phyloP scores from a whole-genome alignment of 2,113 vertebrate species.

The Urocitellus parryii region DNA sequence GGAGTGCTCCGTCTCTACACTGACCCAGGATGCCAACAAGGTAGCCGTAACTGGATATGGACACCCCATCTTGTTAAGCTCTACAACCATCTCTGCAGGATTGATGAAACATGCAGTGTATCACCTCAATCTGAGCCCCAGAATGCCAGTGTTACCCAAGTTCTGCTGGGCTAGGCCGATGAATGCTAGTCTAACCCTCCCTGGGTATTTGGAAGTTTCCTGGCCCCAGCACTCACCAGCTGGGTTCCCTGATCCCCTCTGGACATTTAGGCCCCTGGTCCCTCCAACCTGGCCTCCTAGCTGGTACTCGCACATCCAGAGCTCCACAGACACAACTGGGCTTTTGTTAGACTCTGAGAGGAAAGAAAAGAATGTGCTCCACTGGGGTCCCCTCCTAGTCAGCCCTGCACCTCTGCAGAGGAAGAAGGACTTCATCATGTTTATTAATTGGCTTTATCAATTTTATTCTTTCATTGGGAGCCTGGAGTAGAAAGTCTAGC shows the following conservation, averaged over 20 bases:
- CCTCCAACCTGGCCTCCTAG: not conserved
- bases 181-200: not conserved
- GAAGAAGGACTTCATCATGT: not conserved
- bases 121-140: not conserved
- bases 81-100: not conserved
- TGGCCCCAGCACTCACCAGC: not conserved
- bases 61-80: not conserved
- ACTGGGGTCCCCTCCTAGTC: not conserved
- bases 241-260: not conserved
- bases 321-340: not conserved
- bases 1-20: accelerated
- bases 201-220: not conserved
- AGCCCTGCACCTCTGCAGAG: not conserved
- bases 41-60: not conserved
- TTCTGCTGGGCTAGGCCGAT: not conserved
- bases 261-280: not conserved
- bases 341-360: not conserved
- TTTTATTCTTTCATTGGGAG: not conserved
- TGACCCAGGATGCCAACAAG: not conserved
- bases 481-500: not conserved
- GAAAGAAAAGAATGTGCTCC: not conserved
- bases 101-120: accelerated
- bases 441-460: not conserved
- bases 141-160: not conserved
- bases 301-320: not conserved